These are phyloP conservation scores for Ailurus styani DNA, from an alignment of 2,113 vertebrate species.

Conservation along the genomic window DNA sequence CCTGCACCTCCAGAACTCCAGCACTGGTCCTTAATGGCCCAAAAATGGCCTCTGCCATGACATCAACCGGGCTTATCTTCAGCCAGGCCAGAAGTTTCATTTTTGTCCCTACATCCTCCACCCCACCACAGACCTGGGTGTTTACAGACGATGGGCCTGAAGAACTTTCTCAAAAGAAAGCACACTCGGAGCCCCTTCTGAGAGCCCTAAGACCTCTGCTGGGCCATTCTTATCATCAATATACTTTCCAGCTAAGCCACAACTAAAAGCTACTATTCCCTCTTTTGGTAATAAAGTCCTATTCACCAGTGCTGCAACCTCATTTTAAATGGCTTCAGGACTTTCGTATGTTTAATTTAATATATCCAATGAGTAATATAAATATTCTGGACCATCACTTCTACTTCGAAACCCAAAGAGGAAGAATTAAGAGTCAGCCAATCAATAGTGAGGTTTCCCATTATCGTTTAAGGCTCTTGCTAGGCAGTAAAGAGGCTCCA, in stretches of 20 bases:
- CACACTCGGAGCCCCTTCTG: neutral
- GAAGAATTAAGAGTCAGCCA: slow-evolving; percentile 80
- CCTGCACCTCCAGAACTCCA: neutral
- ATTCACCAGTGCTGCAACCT: slow-evolving; percentile 42
- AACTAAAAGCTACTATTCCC: slow-evolving; percentile 68
- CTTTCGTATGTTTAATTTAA: slow-evolving; percentile 76
- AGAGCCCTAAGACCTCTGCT: slow-evolving; percentile 11
- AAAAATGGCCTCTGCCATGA: neutral
- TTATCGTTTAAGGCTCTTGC: slow-evolving; percentile 82
- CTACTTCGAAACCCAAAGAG: slow-evolving; percentile 78
- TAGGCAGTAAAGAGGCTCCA: slow-evolving; percentile 81
- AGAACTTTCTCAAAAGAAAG: slow-evolving; percentile 20
- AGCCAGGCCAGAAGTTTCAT: neutral
- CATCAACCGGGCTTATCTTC: neutral
- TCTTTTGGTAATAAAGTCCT: slow-evolving; percentile 75
- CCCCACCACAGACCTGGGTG: neutral
- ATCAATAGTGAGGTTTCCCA: slow-evolving; percentile 82
- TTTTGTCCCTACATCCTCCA: neutral
- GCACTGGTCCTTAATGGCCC: neutral
- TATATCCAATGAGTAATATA: slow-evolving; percentile 74
- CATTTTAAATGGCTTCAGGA: slow-evolving; percentile 77
- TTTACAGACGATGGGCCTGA: neutral
- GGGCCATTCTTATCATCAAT: slow-evolving; percentile 22
- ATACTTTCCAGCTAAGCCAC: slow-evolving; percentile 58
- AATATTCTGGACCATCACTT: slow-evolving; percentile 79